These are phyloP conservation scores for Metellina segmentata DNA, from an alignment of 2,888 invertebrate species.

Conservation along the genomic window DNA sequence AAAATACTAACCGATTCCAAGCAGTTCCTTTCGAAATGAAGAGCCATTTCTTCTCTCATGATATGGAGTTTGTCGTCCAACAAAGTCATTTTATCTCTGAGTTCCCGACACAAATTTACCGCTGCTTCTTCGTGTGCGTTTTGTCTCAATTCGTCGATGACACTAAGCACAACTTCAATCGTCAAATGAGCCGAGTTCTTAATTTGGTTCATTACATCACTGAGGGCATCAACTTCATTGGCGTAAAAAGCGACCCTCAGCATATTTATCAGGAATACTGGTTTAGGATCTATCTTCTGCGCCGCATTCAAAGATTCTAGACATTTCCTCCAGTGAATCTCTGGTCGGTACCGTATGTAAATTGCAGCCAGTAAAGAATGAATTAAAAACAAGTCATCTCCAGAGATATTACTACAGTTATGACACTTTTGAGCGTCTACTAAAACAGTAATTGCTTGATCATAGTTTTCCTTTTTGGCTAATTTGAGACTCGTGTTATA, in stretches of 20 bases:
- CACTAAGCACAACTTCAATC: background rate
- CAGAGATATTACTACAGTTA: background rate
- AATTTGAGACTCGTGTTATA: constrained; percentile 16
- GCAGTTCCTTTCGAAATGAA: background rate
- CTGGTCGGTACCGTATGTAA: background rate
- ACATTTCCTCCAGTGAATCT: constrained; percentile 7
- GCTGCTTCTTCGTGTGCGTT: background rate
- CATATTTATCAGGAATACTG: background rate
- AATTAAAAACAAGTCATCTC: background rate
- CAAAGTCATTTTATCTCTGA: background rate
- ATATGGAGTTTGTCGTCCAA: constrained; percentile 17
- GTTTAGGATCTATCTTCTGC: background rate
- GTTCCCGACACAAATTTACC: background rate
- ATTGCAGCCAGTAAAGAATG: constrained; percentile 1
- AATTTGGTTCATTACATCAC: background rate
- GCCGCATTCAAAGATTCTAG: constrained; percentile 8
- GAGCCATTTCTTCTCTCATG: constrained; percentile 18
- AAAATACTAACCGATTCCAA: background rate
- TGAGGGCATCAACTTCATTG: background rate
- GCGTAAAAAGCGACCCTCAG: constrained; percentile 21
- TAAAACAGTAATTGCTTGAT: constrained; percentile 13
- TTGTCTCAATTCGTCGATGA: background rate
- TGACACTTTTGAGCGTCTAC: background rate
- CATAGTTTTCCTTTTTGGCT: constrained; percentile 14
- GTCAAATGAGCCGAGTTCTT: background rate